Percentiles rank a stretch among this genome's conserved stretches.
These are phyloP conservation scores for Chamaea fasciata DNA, from an alignment of 2,113 vertebrate genomes.

Conservation along the genomic window DNA sequence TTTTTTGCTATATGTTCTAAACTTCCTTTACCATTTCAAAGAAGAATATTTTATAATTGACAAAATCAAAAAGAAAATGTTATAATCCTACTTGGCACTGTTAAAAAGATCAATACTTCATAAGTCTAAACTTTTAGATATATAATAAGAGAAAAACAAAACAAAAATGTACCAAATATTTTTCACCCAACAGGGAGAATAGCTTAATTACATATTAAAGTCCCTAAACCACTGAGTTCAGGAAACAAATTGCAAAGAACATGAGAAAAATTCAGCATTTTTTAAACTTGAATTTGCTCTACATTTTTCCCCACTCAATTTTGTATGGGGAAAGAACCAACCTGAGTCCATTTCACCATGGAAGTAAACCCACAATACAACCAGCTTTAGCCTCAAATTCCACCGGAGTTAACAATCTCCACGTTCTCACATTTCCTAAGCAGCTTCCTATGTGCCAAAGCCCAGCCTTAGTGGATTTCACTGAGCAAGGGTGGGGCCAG, in stretches of 20 bases:
- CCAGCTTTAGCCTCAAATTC: background rate
- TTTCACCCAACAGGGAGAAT: background rate
- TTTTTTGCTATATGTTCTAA: background rate
- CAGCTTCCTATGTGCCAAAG: background rate
- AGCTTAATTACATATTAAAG: background rate
- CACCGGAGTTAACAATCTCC: too few relatives aligned
- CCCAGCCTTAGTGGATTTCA: background rate
- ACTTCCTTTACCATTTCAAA: background rate
- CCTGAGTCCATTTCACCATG: rapidly evolving
- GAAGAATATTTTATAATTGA: background rate
- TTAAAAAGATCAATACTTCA: background rate
- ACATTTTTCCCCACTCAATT: background rate
- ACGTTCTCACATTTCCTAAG: rapidly evolving
- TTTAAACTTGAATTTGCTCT: background rate
- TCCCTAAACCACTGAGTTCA: background rate
- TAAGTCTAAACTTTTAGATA: background rate
- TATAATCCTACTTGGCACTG: background rate
- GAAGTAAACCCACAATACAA: background rate
- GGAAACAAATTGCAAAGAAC: background rate
- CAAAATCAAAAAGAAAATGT: background rate
- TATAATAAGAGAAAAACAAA: background rate
- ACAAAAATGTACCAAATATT: background rate
- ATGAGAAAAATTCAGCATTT: background rate
- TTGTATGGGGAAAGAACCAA: background rate
- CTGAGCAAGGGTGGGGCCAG: background rate